These are phyloP conservation scores for Meloidogyne hapla DNA, from an alignment of 1,140 invertebrate species.

Conservation along the genomic window DNA sequence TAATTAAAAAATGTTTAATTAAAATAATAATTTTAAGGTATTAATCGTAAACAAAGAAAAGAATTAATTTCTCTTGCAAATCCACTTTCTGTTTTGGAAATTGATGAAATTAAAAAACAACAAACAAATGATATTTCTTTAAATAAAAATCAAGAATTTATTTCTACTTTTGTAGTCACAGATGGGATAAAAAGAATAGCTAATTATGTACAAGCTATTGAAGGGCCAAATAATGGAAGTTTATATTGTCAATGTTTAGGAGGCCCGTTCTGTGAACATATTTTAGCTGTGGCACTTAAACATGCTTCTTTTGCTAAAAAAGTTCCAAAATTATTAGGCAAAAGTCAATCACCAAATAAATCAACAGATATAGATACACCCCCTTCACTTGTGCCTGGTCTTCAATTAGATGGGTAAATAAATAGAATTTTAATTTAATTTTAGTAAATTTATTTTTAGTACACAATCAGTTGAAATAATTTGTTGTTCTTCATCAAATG, in stretches of 20 bases:
- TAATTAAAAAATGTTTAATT: not conserved
- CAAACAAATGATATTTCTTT: not conserved
- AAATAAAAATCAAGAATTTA: not conserved
- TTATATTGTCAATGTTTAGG: constrained; percentile 1
- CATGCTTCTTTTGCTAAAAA: constrained; percentile 13
- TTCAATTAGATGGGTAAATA: constrained; percentile 21
- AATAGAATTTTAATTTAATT: not conserved
- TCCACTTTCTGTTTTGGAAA: constrained; percentile 16
- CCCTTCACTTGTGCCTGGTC: constrained; percentile 16
- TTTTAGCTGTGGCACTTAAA: constrained; percentile 23
- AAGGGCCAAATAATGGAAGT: not conserved
- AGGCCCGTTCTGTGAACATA: constrained; percentile 19
- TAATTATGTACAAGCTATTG: constrained; percentile 10
- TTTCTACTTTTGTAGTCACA: constrained; percentile 18
- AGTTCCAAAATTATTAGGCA: constrained; percentile 13
- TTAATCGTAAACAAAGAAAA: constrained; percentile 20
- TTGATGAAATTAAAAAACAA: constrained; percentile 8
- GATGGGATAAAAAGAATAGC: constrained; percentile 2
- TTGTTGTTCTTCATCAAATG: constrained; percentile 21
- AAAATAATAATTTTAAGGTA: constrained; percentile 11
- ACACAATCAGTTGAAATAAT: constrained; percentile 23
- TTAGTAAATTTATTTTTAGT: not conserved
- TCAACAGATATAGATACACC: not conserved
- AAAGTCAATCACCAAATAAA: not conserved
- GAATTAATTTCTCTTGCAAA: constrained; percentile 28